A percentile compares a stretch with the other conserved stretches of the same genome.
Conservation (phyloP, 2,797 vertebrate species). For the Eulemur mongoz region DNA sequence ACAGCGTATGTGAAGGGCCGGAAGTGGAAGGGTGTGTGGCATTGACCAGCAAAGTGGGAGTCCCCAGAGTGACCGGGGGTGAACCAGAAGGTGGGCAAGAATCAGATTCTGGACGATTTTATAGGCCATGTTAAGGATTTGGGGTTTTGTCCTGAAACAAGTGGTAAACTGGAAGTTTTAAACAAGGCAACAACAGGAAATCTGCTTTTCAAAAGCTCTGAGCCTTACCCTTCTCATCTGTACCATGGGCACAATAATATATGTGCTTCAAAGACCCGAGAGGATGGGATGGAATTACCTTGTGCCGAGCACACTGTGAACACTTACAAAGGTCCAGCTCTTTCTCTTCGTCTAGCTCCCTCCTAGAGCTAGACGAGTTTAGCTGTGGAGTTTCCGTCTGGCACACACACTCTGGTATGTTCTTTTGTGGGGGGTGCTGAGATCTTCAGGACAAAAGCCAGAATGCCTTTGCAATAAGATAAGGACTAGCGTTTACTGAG, state of each 20-base stretch:
- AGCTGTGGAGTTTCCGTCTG: not conserved
- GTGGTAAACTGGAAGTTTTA: not conserved
- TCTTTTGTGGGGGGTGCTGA: not conserved
- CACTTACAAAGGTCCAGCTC: not conserved
- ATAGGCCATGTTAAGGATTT: not conserved
- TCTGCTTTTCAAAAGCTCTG: not conserved
- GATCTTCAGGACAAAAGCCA: not conserved
- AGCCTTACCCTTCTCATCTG: not conserved
- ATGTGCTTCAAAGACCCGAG: not conserved
- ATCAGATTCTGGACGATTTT: not conserved
- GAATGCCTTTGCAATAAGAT: not conserved
- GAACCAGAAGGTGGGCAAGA: too few species aligned
- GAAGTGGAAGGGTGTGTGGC: rapidly evolving
- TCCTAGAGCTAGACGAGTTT: too few species aligned
- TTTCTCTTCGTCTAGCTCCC: not conserved
- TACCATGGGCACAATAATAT: not conserved
- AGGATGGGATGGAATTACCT: not conserved
- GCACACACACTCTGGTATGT: not conserved
- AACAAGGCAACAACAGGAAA: not conserved
- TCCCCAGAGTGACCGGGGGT: rapidly evolving
- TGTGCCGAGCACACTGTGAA: rapidly evolving
- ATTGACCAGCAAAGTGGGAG: rapidly evolving
- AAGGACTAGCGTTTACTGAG: not conserved
- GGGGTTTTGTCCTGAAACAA: not conserved
- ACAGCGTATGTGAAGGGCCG: rapidly evolving